These are phyloP conservation scores for Watsonalla binaria DNA, from an alignment of 2,888 invertebrate species.

Conservation along the genomic window DNA sequence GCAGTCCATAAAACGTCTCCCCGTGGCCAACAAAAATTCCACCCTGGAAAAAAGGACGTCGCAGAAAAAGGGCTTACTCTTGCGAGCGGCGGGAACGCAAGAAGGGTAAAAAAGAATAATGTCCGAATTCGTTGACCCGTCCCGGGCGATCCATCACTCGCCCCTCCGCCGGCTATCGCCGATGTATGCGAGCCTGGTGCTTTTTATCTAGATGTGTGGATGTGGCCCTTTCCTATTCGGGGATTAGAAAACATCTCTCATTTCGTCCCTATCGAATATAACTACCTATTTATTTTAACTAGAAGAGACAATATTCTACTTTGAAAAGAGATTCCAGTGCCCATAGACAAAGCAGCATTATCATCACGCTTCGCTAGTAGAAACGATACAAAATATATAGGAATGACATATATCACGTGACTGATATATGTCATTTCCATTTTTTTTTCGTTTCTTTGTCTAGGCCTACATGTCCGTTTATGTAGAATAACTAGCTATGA, in stretches of 20 bases:
- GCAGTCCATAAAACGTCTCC: constrained; percentile 70
- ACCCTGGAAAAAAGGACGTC: constrained; percentile 68
- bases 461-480: no score
- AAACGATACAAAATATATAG: no score
- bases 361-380: no score
- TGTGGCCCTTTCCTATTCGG: constrained; percentile 55
- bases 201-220: constrained; percentile 67
- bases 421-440: no score
- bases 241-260: constrained; percentile 63
- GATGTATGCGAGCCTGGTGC: constrained; percentile 50
- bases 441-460: no score
- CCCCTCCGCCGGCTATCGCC: constrained; percentile 67
- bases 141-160: constrained; percentile 78
- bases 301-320: constrained; percentile 20
- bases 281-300: not conserved
- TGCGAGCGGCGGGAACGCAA: constrained; percentile 70
- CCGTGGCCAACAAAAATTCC: constrained; percentile 63
- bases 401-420: no score
- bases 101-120: constrained; percentile 81
- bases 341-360: no score
- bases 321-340: constrained; percentile 4
- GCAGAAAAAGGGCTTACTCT: constrained; percentile 77
- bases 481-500: no score
- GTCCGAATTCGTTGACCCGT: constrained; percentile 80
- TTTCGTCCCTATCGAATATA: constrained; percentile 26